Evolutionary conservation across 2,888 invertebrate species (phyloP).

Genomic region (Drosophila tripunctata): DNA sequence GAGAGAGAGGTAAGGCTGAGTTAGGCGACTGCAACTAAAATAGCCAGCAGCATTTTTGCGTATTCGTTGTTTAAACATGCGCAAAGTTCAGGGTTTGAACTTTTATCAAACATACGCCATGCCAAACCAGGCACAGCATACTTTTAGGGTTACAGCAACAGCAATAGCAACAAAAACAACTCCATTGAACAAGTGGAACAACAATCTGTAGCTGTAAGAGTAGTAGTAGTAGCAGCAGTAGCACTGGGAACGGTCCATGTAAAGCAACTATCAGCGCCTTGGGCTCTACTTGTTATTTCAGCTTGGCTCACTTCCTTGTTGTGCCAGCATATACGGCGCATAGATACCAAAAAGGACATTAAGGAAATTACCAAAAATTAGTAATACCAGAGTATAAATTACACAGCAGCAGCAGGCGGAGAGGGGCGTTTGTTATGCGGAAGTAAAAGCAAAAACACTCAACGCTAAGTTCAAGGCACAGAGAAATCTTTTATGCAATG

Average conservation of each 20-base stretch:
- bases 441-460: background rate
- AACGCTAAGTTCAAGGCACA: background rate
- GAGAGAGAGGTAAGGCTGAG: background rate
- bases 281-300: conserved; percentile 66
- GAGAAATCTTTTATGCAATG: background rate
- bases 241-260: conserved; percentile 54
- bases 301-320: conserved; percentile 63
- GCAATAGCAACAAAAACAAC: conserved; percentile 15
- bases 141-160: conserved; percentile 61
- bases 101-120: conserved; percentile 80
- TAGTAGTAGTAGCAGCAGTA: too few species aligned
- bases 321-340: conserved; percentile 38
- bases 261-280: conserved; percentile 74
- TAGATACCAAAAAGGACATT: conserved; percentile 70
- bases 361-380: conserved; percentile 81
- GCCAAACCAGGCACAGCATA: conserved; percentile 59
- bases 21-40: conserved; percentile 71
- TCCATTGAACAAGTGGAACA: conserved; percentile 49
- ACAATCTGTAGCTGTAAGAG: conserved; percentile 26
- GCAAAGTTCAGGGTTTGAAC: conserved; percentile 81
- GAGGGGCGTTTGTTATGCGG: too few species aligned
- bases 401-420: conserved; percentile 25
- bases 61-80: conserved; percentile 81
- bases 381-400: conserved; percentile 59
- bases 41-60: conserved; percentile 81